Conservation (phyloP, 1,140 invertebrate genomes). For the Camponotus floridanus region DNA sequence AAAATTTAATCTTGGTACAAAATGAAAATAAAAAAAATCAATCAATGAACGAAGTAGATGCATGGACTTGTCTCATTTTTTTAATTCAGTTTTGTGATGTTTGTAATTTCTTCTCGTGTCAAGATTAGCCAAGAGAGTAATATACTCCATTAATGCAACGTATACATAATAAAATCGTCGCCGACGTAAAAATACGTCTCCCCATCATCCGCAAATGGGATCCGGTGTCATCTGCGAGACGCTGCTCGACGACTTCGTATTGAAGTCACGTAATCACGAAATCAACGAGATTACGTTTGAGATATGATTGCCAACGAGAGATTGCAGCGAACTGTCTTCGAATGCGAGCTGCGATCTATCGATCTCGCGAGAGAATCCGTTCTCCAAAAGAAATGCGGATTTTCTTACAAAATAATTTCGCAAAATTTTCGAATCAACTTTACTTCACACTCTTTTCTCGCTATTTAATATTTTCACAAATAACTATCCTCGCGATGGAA, state of each 20-base stretch:
- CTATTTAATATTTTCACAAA: too few species aligned
- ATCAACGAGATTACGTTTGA: conserved; percentile 8
- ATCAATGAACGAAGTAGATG: neutral
- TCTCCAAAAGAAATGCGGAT: too few species aligned
- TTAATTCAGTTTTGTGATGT: neutral
- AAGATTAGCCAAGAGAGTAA: neutral
- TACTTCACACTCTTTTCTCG: too few species aligned
- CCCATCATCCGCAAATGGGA: neutral
- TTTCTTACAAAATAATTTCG: too few species aligned
- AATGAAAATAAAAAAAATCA: too few species aligned
- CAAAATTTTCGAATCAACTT: too few species aligned
- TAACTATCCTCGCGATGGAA: neutral
- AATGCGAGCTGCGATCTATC: too few species aligned
- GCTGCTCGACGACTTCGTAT: neutral
- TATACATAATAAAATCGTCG: neutral
- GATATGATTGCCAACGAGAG: neutral
- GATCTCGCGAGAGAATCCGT: too few species aligned
- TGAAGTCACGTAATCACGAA: neutral
- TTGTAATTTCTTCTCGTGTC: neutral
- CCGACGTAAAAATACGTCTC: neutral
- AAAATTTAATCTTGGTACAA: too few species aligned
- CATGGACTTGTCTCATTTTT: neutral
- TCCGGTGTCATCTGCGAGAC: conserved; percentile 50
- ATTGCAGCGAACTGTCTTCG: neutral
- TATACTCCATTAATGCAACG: neutral